Base-by-base conservation (phyloP, 2,888 invertebrate species). In the Amitus sp. region DNA sequence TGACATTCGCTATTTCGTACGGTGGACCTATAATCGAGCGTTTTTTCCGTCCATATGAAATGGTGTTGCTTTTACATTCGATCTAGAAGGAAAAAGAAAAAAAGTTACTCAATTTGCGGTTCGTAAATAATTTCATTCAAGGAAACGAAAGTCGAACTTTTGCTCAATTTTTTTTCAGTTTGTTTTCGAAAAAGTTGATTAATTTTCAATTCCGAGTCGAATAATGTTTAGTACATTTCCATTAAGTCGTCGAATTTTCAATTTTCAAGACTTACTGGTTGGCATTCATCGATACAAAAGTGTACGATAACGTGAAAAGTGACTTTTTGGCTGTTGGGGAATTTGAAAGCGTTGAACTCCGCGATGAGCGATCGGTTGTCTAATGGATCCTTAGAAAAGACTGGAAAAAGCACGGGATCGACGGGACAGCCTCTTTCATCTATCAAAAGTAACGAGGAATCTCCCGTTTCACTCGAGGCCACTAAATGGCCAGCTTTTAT, bases 341-440 rank as follows among this genome's bases (percentile, higher is more conserved):
- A 95, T 65, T 94, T 92, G 81, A 95, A 95, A 0, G 94, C 95
- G 74, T 91, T 90, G 79, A 94, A 94, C 15, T 86, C 85, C 2
- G 88, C 86, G 0, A 85, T 82, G 13, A 92, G 79, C 0, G 80
- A 77, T 47, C 73, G 72, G 18, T 76, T 79, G 57, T 80, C 76
- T 0, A 37, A 17, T 1, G 74, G 71, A 52, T 80, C 79, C 45
- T 76, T 82, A 0, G 78, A 74, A 49, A 89, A 84, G 2, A 84
- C 76, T 0, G 88, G 88, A 68, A 89, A 88, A 56, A 87, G 86
- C 37, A 85, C 83, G 68, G 87, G 84, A 73, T 94, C 92, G 0
- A 90, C 90, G 0, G 95, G 92, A 78, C 95, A 95, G 1, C 94
- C 94, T 49, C 86, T 83, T 63, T 89, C 89, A 73, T 94, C 93